Percentiles rank a stretch among this genome's conserved stretches.
These are phyloP conservation scores for Trachelus iudaicus DNA, from an alignment of 2,888 invertebrate genomes.

Conservation along the genomic window DNA sequence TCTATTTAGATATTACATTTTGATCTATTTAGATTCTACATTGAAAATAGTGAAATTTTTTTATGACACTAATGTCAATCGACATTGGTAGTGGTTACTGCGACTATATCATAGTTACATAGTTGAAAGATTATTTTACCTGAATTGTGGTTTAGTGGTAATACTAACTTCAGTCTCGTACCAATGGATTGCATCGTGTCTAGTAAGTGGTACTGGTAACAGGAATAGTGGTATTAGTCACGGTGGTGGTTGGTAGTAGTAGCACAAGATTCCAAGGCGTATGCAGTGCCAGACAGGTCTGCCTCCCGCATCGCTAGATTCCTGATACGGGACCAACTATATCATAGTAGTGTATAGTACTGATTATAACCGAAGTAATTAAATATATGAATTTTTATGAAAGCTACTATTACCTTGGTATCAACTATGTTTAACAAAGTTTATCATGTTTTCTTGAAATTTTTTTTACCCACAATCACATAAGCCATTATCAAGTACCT, in stretches of 20 bases:
- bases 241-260: not conserved
- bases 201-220: not conserved
- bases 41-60: not conserved
- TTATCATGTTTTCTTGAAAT: not conserved
- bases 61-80: not conserved
- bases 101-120: not conserved
- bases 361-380: not conserved
- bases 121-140: not conserved
- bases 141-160: not conserved
- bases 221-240: not conserved
- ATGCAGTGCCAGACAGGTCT: slow-evolving; percentile 28
- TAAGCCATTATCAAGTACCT: not conserved
- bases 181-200: not conserved
- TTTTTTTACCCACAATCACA: not conserved
- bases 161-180: not conserved
- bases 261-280: slow-evolving; percentile 43
- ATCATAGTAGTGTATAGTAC: not conserved
- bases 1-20: not conserved
- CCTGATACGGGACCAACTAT: slow-evolving; percentile 16
- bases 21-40: not conserved
- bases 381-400: not conserved
- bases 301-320: slow-evolving; percentile 23
- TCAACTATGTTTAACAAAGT: not conserved
- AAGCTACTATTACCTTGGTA: not conserved
- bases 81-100: not conserved